A percentile compares a stretch with the other conserved stretches of the same genome.
phyloP scores from a whole-genome alignment of 2,888 invertebrate species.

The Leptopilina drosophilae region DNA sequence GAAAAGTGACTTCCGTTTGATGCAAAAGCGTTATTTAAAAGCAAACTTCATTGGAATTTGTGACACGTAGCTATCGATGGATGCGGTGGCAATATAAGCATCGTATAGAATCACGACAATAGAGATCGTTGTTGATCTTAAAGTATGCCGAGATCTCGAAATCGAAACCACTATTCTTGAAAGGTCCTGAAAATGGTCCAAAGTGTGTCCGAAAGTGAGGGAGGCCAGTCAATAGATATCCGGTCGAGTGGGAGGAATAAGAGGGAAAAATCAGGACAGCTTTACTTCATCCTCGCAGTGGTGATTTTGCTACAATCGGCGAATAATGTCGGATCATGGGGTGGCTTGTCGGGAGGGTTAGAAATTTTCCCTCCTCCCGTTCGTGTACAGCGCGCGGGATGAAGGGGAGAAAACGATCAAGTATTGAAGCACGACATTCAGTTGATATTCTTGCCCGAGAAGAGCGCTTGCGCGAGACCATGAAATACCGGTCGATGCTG shows the following conservation, averaged over 20 bases:
- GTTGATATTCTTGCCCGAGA: constrained; percentile 70
- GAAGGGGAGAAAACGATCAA: constrained; percentile 62
- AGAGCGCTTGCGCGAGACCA: constrained; percentile 67
- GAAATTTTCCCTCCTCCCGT: constrained; percentile 45
- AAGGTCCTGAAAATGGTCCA: constrained; percentile 34
- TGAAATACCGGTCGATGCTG: constrained; percentile 74
- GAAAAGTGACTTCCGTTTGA: constrained; percentile 13
- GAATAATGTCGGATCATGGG: constrained; percentile 59
- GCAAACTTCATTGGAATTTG: constrained; percentile 28
- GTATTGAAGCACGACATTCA: constrained; percentile 68
- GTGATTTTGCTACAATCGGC: constrained; percentile 61
- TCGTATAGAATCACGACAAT: constrained; percentile 13
- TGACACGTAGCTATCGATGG: constrained; percentile 9
- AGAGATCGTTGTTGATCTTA: constrained; percentile 33
- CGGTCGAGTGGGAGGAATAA: constrained; percentile 31
- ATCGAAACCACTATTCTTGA: constrained; percentile 15
- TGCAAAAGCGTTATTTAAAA: constrained; percentile 17
- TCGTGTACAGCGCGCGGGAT: constrained; percentile 47
- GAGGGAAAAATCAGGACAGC: constrained; percentile 37
- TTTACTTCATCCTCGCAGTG: constrained; percentile 36
- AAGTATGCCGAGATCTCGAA: constrained; percentile 37
- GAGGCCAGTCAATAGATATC: constrained; percentile 41
- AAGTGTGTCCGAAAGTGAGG: constrained; percentile 23
- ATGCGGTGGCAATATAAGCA: constrained; percentile 16
- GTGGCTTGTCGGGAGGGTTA: constrained; percentile 53